Conservation (phyloP, 2,888 invertebrate genomes). For the Orchesellides sinensis region DNA sequence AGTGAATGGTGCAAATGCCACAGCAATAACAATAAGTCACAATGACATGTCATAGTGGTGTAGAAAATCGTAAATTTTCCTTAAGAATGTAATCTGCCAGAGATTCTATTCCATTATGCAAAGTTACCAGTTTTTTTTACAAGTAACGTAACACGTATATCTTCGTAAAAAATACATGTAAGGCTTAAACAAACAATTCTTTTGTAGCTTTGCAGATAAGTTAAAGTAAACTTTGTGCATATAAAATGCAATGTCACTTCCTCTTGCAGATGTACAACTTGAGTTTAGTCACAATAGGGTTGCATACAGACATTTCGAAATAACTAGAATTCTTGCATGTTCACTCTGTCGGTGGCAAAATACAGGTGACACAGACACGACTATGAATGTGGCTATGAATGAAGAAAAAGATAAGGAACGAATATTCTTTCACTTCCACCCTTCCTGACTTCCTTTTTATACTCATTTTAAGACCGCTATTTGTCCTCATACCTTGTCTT, state of each 20-base stretch:
- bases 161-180: background rate
- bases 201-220: background rate
- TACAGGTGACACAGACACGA: background rate
- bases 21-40: conserved; percentile 64
- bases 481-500: too few species aligned
- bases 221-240: conserved; percentile 24
- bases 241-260: conserved; percentile 46
- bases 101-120: background rate
- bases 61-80: conserved; percentile 59
- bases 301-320: too few species aligned
- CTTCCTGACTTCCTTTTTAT: too few species aligned
- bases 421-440: background rate
- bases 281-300: background rate
- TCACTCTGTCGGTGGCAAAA: too few species aligned
- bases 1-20: conserved; percentile 42
- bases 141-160: background rate
- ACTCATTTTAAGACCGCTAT: too few species aligned
- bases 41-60: conserved; percentile 58
- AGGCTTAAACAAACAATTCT: background rate
- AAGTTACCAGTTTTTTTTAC: background rate
- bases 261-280: conserved; percentile 3
- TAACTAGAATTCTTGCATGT: too few species aligned
- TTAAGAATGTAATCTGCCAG: conserved; percentile 58
- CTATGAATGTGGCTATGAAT: background rate
- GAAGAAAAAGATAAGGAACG: background rate